These are phyloP conservation scores for Lepus americanus DNA, from an alignment of 2,113 vertebrate genomes.

Conservation along the genomic window DNA sequence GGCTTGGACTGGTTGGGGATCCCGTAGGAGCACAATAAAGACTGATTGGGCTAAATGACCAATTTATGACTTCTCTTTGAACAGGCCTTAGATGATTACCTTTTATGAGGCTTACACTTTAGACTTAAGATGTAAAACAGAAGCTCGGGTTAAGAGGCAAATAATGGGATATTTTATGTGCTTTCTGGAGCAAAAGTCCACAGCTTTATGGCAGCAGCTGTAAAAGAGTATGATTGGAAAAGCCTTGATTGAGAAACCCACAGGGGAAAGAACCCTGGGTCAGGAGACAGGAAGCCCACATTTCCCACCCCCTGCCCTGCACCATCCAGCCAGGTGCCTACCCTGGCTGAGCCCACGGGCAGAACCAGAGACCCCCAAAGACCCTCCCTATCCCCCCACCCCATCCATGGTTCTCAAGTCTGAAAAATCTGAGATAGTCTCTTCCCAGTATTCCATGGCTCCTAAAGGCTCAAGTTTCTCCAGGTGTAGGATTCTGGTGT, in stretches of 20 bases:
- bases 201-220: constrained; percentile 78
- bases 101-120: constrained; percentile 84
- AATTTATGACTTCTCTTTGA: constrained; percentile 83
- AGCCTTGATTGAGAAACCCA: constrained; percentile 74
- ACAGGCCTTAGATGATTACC: constrained; percentile 83
- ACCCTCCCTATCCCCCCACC: not conserved
- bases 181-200: constrained; percentile 84
- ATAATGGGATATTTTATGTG: constrained; percentile 85
- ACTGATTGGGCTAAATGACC: constrained; percentile 80
- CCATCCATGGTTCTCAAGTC: not conserved
- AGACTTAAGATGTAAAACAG: constrained; percentile 84
- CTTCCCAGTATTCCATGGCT: not conserved
- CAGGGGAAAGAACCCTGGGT: constrained; percentile 50
- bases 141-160: constrained; percentile 82
- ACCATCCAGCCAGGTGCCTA: not conserved
- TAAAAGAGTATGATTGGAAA: constrained; percentile 76
- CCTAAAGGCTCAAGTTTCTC: constrained; percentile 34
- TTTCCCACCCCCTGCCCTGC: constrained; percentile 41
- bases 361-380: not conserved
- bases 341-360: not conserved
- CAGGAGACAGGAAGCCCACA: not conserved
- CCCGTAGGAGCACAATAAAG: constrained; percentile 71
- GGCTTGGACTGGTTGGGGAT: constrained; percentile 27
- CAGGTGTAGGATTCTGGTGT: not conserved
- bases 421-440: not conserved